phyloP scores from a whole-genome alignment of 1,140 invertebrate species.

The Papilio dardanus region DNA sequence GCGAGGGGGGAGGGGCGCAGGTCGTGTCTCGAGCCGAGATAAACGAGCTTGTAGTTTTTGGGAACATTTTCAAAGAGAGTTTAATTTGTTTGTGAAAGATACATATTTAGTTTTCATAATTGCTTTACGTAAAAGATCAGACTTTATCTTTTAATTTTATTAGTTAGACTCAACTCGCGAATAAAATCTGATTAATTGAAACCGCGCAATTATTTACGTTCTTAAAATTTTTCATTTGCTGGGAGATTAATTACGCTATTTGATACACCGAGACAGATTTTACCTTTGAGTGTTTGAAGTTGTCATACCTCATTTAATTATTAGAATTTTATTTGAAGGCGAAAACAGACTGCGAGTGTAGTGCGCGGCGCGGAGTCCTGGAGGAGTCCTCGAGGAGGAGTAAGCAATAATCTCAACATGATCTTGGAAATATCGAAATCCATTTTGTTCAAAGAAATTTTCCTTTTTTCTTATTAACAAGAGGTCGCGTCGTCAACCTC shows the following conservation, averaged over 20 bases:
- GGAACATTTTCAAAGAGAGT: constrained; percentile 13
- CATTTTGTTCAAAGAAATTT: background rate
- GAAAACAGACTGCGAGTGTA: background rate
- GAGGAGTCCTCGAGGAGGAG: background rate
- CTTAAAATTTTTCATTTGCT: background rate
- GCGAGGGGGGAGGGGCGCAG: background rate
- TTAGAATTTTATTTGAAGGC: background rate
- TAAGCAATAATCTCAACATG: constrained; percentile 5
- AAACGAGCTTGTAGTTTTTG: constrained; percentile 11
- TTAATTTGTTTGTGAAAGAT: constrained; percentile 20
- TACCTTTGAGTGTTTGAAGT: background rate
- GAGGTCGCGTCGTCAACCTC: background rate
- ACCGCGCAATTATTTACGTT: background rate
- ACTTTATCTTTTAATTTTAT: too few species aligned
- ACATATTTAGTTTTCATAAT: constrained; percentile 24
- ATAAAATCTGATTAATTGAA: background rate
- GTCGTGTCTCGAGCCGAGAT: constrained; percentile 8
- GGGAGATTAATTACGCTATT: background rate
- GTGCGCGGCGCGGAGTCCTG: background rate
- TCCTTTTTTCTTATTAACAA: background rate
- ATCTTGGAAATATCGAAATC: constrained; percentile 16
- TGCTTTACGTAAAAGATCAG: background rate
- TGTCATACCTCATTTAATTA: background rate
- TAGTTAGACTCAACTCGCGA: background rate
- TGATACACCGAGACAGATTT: background rate